These are phyloP conservation scores for Drosophila peninsularis DNA, from an alignment of 2,888 invertebrate genomes.

Conservation along the genomic window DNA sequence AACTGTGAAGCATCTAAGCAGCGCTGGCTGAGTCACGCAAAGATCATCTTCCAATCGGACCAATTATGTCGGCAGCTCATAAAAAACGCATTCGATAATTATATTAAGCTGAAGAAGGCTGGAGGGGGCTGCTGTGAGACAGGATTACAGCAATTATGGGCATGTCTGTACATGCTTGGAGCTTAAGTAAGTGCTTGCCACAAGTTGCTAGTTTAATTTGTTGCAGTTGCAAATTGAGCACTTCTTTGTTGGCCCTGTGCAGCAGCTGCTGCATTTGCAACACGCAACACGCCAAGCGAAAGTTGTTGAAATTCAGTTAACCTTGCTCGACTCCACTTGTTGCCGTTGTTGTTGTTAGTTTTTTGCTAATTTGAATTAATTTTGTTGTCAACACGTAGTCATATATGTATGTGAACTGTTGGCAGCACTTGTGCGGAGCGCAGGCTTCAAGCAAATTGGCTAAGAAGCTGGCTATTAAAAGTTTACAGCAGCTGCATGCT, in stretches of 20 bases:
- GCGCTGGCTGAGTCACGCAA: slow-evolving; percentile 54
- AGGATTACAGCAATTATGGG: slow-evolving; percentile 25
- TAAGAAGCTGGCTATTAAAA: slow-evolving; percentile 3
- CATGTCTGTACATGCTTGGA: slow-evolving; percentile 10
- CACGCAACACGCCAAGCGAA: slow-evolving; percentile 67
- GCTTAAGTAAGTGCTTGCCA: slow-evolving; percentile 52
- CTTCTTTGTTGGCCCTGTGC: slow-evolving; percentile 42
- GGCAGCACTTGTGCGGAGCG: slow-evolving; percentile 23
- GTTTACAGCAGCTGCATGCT: background rate
- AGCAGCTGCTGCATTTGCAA: slow-evolving; percentile 53
- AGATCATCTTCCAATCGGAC: slow-evolving; percentile 57
- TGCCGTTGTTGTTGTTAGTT: slow-evolving; percentile 13
- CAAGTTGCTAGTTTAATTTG: slow-evolving; percentile 55
- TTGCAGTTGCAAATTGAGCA: slow-evolving; percentile 47
- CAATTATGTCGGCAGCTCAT: slow-evolving; percentile 73
- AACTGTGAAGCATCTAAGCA: slow-evolving; percentile 7
- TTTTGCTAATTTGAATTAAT: slow-evolving; percentile 74
- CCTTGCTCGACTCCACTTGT: slow-evolving; percentile 44
- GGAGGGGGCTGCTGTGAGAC: slow-evolving; percentile 2
- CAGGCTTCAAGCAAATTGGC: slow-evolving; percentile 18
- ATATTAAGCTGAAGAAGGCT: slow-evolving; percentile 49
- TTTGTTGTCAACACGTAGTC: slow-evolving; percentile 76
- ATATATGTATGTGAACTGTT: slow-evolving; percentile 72
- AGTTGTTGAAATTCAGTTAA: slow-evolving; percentile 74
- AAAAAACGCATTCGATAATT: slow-evolving; percentile 71